Evolutionary conservation across 2,797 vertebrate species (phyloP).

Genomic region (Myiothlypis chrysogaster): DNA sequence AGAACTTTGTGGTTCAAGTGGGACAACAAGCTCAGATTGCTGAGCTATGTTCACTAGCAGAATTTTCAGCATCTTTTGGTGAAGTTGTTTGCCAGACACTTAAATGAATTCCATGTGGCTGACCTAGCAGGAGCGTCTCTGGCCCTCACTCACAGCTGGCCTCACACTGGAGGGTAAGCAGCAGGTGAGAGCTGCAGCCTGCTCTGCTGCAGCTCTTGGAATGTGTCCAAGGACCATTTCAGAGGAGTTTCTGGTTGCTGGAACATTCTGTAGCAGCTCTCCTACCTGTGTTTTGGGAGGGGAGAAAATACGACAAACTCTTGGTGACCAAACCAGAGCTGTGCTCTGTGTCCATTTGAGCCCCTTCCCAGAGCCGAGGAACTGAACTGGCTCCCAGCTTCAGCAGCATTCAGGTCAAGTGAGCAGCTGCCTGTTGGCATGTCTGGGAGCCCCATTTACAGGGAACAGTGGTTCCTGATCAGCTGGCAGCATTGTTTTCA

Average conservation of each 20-base stretch:
- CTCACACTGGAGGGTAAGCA: neutral
- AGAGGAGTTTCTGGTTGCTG: neutral
- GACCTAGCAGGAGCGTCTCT: neutral
- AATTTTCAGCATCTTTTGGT: neutral
- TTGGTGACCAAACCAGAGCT: neutral
- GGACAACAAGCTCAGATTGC: neutral
- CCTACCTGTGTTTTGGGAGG: neutral
- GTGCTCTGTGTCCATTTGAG: neutral
- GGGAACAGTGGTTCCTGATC: neutral
- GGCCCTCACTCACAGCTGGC: neutral
- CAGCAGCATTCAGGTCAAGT: neutral
- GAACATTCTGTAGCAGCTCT: neutral
- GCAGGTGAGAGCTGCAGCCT: neutral
- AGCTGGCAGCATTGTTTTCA: neutral
- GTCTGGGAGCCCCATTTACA: neutral
- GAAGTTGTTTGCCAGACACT: neutral
- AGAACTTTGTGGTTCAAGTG: neutral
- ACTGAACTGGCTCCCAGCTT: neutral
- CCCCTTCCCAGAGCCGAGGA: neutral
- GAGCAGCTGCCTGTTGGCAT: neutral
- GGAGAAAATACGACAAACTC: neutral
- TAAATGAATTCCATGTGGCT: neutral
- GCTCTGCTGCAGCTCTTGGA: neutral
- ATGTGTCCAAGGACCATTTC: neutral
- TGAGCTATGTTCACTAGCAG: neutral